Conservation (phyloP, 2,113 vertebrate genomes). For the Oryzias woworae region DNA sequence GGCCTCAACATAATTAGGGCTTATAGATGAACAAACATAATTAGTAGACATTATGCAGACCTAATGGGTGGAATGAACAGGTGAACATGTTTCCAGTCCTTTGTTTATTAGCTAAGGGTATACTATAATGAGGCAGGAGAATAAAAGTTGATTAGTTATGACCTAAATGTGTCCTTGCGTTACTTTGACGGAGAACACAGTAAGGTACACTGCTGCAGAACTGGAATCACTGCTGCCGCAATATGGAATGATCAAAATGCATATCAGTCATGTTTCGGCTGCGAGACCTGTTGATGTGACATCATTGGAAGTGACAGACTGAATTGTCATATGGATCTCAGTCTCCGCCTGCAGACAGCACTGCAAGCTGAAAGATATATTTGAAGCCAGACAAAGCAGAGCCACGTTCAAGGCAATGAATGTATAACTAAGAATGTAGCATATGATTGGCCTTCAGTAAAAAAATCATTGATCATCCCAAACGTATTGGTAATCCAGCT, state of each 20-base stretch:
- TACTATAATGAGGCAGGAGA: conserved; percentile 73
- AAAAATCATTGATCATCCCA: conserved; percentile 53
- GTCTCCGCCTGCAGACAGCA: conserved; percentile 3
- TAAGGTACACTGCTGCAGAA: conserved; percentile 15
- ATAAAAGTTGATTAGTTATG: conserved; percentile 78
- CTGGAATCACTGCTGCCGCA: conserved; percentile 1
- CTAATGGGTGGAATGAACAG: conserved; percentile 75
- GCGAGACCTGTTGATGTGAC: conserved; percentile 15
- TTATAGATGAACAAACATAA: conserved; percentile 81
- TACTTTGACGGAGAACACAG: conserved; percentile 43
- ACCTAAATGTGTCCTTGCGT: conserved; percentile 74
- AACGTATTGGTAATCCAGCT: conserved; percentile 36
- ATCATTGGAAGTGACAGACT: conserved; percentile 7
- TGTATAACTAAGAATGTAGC: conserved; percentile 46
- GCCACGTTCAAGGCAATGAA: conserved; percentile 31
- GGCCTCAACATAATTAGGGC: conserved; percentile 76
- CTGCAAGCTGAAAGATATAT: conserved; percentile 25
- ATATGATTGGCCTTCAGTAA: conserved; percentile 57
- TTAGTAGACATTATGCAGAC: conserved; percentile 74
- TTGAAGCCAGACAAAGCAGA: conserved; percentile 18
- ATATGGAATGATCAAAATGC: conserved; percentile 31
- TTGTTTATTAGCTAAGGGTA: conserved; percentile 73
- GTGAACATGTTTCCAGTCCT: conserved; percentile 72
- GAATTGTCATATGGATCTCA: background rate
- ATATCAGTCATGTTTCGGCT: conserved; percentile 15